Percentiles rank a stretch among this genome's conserved stretches.
Conservation (phyloP, 2,113 vertebrate genomes). For the Myodes glareolus region DNA sequence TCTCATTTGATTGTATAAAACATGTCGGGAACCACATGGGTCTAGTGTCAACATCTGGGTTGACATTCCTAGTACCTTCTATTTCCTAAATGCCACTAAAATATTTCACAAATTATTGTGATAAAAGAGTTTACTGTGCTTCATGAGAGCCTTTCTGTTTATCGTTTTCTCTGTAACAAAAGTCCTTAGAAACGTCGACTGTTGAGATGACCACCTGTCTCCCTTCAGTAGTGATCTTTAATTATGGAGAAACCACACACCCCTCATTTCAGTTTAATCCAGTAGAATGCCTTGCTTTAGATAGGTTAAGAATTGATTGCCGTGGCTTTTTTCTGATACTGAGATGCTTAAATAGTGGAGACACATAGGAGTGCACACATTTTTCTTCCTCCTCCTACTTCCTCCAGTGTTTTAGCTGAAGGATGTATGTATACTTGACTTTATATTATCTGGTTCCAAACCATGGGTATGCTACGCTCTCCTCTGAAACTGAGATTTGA, state of each 20-base stretch:
- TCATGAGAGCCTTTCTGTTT: neutral
- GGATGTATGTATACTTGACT: neutral
- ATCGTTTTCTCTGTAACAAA: neutral
- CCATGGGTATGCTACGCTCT: slow-evolving; percentile 8
- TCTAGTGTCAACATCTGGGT: neutral
- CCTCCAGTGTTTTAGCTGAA: neutral
- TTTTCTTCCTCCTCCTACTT: neutral
- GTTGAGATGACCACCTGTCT: slow-evolving; percentile 41
- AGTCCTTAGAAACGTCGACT: neutral
- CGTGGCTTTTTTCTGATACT: slow-evolving; percentile 49
- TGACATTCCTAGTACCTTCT: neutral
- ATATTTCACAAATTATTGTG: neutral
- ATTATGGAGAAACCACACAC: slow-evolving; percentile 51
- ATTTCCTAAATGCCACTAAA: slow-evolving; percentile 18
- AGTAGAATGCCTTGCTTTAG: slow-evolving; percentile 48
- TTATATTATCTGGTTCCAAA: neutral
- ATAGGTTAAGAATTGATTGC: slow-evolving; percentile 61
- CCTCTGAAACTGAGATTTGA: slow-evolving; percentile 43
- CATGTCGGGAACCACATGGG: neutral
- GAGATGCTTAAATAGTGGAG: slow-evolving; percentile 49
- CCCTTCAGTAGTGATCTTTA: slow-evolving; percentile 55
- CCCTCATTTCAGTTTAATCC: slow-evolving; percentile 49
- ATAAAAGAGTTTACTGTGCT: neutral
- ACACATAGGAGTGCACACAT: neutral
- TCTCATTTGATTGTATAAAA: slow-evolving; percentile 67